Evolutionary conservation across 1,140 invertebrate genomes (phyloP).

Genomic region (Heliothis virescens): DNA sequence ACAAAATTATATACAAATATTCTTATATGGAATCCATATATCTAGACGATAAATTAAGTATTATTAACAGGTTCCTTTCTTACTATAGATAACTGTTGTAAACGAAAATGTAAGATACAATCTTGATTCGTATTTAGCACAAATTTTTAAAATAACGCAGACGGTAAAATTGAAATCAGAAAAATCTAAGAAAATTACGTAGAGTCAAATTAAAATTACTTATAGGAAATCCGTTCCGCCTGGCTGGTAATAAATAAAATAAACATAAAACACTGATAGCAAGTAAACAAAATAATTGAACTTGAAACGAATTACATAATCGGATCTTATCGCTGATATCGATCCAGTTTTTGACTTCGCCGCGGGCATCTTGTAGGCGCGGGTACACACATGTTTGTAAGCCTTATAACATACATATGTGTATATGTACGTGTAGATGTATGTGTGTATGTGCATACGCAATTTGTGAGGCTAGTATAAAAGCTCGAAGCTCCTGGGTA

Average conservation of each 20-base stretch:
- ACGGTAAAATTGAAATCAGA: too few relatives aligned
- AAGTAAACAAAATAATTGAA: conserved; percentile 44
- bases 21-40: too few relatives aligned
- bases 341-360: conserved; percentile 66
- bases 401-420: neutral
- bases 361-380: conserved; percentile 31
- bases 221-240: too few relatives aligned
- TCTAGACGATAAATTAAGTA: too few relatives aligned
- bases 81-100: too few relatives aligned
- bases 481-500: conserved; percentile 58
- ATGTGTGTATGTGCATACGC: conserved; percentile 34
- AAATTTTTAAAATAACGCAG: too few relatives aligned
- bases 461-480: conserved; percentile 62
- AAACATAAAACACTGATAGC: neutral
- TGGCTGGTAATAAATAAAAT: neutral
- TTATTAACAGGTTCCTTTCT: too few relatives aligned
- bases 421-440: conserved; percentile 10
- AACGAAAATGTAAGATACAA: too few relatives aligned
- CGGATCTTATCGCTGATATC: conserved; percentile 7
- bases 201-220: too few relatives aligned
- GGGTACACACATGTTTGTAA: conserved; percentile 41
- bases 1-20: too few relatives aligned
- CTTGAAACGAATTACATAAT: conserved; percentile 56
- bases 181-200: too few relatives aligned
- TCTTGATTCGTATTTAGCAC: too few relatives aligned